Conservation (phyloP, 2,113 vertebrate species). For the Tetrao urogallus region DNA sequence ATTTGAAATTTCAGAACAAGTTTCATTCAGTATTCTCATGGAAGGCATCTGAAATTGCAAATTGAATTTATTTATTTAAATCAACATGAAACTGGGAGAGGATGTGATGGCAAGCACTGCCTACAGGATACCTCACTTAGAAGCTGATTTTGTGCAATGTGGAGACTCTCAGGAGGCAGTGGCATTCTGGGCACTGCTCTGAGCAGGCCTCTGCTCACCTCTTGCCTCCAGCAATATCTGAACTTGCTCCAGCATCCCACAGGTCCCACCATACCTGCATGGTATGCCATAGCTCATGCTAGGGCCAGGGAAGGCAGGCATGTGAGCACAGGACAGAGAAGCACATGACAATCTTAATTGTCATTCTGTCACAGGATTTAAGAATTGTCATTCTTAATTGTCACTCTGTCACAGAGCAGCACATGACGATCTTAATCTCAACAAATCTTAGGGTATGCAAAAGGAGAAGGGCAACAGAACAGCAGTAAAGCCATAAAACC, state of each 20-base stretch:
- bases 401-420: background rate
- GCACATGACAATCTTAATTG: background rate
- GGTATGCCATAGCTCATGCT: accelerated
- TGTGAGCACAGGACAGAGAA: background rate
- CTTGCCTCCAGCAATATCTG: background rate
- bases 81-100: background rate
- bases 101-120: background rate
- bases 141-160: background rate
- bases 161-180: accelerated
- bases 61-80: background rate
- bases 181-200: accelerated
- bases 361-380: too few relatives aligned
- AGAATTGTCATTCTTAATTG: too few relatives aligned
- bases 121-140: background rate
- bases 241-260: background rate
- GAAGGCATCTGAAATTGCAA: accelerated
- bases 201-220: background rate
- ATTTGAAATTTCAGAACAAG: background rate
- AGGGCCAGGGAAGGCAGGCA: background rate
- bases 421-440: background rate
- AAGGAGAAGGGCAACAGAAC: background rate
- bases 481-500: accelerated
- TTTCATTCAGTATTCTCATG: background rate
- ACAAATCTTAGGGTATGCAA: accelerated
- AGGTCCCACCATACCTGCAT: background rate